Evolutionary conservation across 2,113 vertebrate genomes (phyloP), one percentile per base, ranked within the genome.

Genomic region (Alexandromys fortis): DNA sequence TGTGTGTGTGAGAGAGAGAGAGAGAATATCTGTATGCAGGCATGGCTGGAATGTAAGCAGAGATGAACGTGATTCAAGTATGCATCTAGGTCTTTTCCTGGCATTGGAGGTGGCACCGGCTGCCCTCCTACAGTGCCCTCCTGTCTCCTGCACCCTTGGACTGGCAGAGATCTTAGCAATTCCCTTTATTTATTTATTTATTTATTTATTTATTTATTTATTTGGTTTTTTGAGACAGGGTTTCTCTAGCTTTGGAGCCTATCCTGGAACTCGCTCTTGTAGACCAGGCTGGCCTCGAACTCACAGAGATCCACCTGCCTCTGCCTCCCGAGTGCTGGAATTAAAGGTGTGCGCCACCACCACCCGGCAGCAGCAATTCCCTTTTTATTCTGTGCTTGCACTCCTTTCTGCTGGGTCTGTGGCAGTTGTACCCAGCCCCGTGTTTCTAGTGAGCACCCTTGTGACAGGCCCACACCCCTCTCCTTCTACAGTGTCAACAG

Each of bases 401-500:
- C 24, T 86, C 45, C 26, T 33, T 35, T 81, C 79, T 49, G 26
- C 11, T 5, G 3, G 0, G 21, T 45, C 33, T 9, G 35, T 22
- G 1, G n/a, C 42, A 35, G 49, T 9, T 30, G 7, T 42, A 24
- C 42, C n/a, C 52, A 22, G 76, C 85, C 83, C 85, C 2, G 8
- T 52, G 73, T 2, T 7, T 86, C 10, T 33, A 5, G 21, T 3
- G 17, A 61, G 22, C 3, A 78, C 81, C 45, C 68, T 35, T 30
- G 81, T 92, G 67, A 68, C 85, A 14, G 30, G 30, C 55, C 47
- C 6, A 16, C 14, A 61, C 73, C 86, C 47, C 91, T 97, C 90
- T 98, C 75, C 92, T 89, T 96, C 94, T 88, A 98, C 98, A 99
- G 99, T 98, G 73, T 99, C 99, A 91, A 99, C 99, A 0, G 99